Evolutionary conservation across 2,113 vertebrate species (phyloP).

Genomic region (Myiagra hebetior): DNA sequence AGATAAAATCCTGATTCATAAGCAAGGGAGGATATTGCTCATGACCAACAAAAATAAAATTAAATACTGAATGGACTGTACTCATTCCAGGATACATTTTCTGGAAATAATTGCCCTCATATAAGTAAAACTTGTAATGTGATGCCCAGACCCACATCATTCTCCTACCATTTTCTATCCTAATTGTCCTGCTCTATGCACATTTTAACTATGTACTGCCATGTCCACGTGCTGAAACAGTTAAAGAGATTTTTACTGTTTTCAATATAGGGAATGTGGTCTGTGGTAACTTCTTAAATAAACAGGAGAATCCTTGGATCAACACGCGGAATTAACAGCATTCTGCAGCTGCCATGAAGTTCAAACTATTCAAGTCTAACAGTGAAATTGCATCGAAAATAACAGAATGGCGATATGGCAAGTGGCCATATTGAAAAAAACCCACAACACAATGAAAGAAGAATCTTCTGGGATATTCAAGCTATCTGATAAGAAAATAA

Average conservation of each 20-base stretch:
- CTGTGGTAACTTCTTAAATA: background rate
- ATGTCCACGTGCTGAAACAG: background rate
- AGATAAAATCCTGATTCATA: background rate
- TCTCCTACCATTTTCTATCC: background rate
- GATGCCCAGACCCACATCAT: background rate
- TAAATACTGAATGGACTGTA: background rate
- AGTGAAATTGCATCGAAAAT: background rate
- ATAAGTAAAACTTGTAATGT: fast-evolving
- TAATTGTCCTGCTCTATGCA: background rate
- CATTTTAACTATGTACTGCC: background rate
- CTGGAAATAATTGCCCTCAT: background rate
- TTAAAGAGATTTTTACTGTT: background rate
- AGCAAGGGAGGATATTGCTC: background rate
- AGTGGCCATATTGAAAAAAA: background rate
- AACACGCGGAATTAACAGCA: background rate
- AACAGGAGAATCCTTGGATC: background rate
- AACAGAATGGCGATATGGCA: background rate
- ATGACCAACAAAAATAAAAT: background rate
- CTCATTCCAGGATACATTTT: background rate
- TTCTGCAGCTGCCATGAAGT: background rate
- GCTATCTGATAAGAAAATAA: background rate
- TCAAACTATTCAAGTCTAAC: background rate
- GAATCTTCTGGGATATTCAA: background rate
- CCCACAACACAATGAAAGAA: background rate
- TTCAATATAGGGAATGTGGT: background rate